Base-by-base conservation (phyloP, 2,113 vertebrate genomes). In the Tor tambroides region DNA sequence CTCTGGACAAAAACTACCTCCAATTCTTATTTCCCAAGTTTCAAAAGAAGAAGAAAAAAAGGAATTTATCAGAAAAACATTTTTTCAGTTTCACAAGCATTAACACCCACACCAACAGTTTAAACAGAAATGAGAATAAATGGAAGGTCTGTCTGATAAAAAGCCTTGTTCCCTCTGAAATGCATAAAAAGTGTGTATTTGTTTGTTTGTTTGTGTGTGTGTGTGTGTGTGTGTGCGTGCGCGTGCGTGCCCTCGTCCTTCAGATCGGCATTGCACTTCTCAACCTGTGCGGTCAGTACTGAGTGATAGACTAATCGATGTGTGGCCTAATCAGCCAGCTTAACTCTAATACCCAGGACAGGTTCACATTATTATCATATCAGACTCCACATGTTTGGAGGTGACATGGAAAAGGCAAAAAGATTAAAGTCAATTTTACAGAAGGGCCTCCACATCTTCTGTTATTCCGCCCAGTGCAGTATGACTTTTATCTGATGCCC, bases 341-440 rank as follows among this genome's bases (percentile, higher is more conserved):
- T 95, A 95, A 91, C 93, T 93, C 92, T 95, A 95, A 95, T 94
- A 94, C 94, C 92, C 88, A 91, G 90, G 92, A 94, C 94, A 94
- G 94, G 92, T 95, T 92, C 93, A 94, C 94, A 94, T 94, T 94
- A 95, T 96, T 95, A 95, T 94, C 93, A 95, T 94, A 95, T 94
- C 95, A 95, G 94, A 85, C 88, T 90, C 88, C 87, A 88, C 92
- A 94, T 89, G 85, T 93, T 94, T 95, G 67, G 82, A 94, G 93
- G 93, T 95, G 94, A 94, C 93, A 93, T 88, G 88, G 87, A 92
- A 93, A 92, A 93, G 91, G 90, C 35, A 90, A 87, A 94, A 94
- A 92, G 92, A 95, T 94, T 93, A 94, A 92, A 92, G 91, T 85
- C 91, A 94, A 90, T 92, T 93, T 92, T 91, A 91, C 88, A 92